These are phyloP conservation scores for Pterocles orientalis DNA, from an alignment of 2,113 vertebrate genomes.

Conservation along the genomic window DNA sequence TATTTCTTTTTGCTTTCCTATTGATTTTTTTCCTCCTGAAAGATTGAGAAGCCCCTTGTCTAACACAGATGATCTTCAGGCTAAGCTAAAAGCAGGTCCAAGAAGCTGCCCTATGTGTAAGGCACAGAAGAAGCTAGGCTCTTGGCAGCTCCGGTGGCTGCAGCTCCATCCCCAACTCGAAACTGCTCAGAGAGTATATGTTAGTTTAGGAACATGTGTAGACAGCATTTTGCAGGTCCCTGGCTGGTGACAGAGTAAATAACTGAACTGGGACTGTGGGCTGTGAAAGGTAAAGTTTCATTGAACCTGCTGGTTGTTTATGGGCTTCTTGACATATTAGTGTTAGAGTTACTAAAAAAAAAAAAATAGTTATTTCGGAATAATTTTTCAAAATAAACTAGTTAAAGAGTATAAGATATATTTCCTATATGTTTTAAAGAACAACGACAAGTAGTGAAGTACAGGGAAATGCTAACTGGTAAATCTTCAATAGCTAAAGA, in stretches of 20 bases:
- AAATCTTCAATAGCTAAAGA: not conserved
- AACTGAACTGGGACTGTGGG: not conserved
- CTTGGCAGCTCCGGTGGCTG: not conserved
- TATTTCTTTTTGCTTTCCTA: not conserved
- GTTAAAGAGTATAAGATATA: not conserved
- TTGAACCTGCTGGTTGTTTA: not conserved
- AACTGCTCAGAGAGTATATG: not conserved
- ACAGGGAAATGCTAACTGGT: not conserved
- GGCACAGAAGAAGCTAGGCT: not conserved
- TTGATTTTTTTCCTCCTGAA: not conserved
- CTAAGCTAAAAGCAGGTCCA: not conserved
- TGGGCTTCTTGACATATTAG: not conserved
- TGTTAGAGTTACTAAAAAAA: not conserved
- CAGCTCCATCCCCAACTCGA: not conserved
- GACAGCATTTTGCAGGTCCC: not conserved
- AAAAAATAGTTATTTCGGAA: not conserved
- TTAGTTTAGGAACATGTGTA: accelerated
- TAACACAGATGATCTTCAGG: not conserved
- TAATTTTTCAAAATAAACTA: not conserved
- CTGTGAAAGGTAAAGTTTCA: not conserved
- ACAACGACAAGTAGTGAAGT: not conserved
- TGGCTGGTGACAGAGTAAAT: not conserved
- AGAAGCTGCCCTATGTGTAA: not conserved
- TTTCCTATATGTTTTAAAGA: not conserved
- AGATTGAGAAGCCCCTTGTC: not conserved